Evolutionary conservation across 2,113 vertebrate genomes (phyloP).

Genomic region (Lethenteron reissneri): DNA sequence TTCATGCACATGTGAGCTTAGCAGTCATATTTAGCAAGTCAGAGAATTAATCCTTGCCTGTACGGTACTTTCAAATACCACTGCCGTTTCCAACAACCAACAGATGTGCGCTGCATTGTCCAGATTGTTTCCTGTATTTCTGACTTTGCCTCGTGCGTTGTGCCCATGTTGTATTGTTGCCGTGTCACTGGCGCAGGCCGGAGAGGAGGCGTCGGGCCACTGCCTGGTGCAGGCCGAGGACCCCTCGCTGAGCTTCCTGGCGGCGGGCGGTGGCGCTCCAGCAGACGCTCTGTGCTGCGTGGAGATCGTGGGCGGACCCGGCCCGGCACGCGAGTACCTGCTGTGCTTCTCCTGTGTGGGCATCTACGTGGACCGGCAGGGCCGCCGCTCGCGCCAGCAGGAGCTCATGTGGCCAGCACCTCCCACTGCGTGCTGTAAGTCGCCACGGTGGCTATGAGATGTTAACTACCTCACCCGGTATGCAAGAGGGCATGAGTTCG

Average conservation of each 20-base stretch:
- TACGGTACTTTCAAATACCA: too few relatives aligned
- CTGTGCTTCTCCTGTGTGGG: slow-evolving; percentile 91
- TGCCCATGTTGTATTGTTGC: too few relatives aligned
- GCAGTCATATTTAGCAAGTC: too few relatives aligned
- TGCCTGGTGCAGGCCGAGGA: slow-evolving; percentile 70
- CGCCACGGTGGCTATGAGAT: too few relatives aligned
- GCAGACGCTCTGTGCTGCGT: slow-evolving; percentile 69
- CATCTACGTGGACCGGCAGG: slow-evolving; percentile 83
- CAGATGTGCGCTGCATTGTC: too few relatives aligned
- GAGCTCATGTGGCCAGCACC: slow-evolving; percentile 86
- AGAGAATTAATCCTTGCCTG: too few relatives aligned
- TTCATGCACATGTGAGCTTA: too few relatives aligned
- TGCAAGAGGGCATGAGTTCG: too few relatives aligned
- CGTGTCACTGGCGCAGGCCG: neutral
- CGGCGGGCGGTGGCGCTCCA: slow-evolving; percentile 35
- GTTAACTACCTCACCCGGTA: too few relatives aligned
- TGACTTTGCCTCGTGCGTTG: too few relatives aligned
- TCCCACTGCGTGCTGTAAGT: slow-evolving; percentile 78
- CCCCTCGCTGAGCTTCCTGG: slow-evolving; percentile 72
- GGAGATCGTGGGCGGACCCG: slow-evolving; percentile 48
- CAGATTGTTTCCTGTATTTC: too few relatives aligned
- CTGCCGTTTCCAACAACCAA: too few relatives aligned
- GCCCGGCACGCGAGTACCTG: slow-evolving; percentile 58
- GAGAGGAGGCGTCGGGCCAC: slow-evolving; percentile 13
- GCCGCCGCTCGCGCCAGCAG: slow-evolving; percentile 75